Evolutionary conservation across 1,140 invertebrate species (phyloP).

Genomic region (Druon quercuslanigerum): DNA sequence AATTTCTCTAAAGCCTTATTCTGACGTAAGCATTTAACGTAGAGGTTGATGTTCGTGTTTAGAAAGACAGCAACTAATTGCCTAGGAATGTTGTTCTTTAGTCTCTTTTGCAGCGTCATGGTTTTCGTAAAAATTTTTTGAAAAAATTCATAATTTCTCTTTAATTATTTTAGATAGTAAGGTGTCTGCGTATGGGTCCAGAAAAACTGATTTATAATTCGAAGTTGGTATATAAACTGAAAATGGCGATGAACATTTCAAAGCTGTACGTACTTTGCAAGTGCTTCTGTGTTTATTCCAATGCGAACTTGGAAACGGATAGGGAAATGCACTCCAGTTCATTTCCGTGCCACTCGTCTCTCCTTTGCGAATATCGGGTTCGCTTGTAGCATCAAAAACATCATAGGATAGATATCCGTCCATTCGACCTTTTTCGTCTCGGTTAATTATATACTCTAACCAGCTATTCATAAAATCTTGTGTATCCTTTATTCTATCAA

Average conservation of each 20-base stretch:
- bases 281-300: conserved; percentile 48
- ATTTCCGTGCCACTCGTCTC: conserved; percentile 44
- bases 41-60: no score
- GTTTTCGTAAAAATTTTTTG: neutral
- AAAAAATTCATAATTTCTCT: neutral
- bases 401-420: neutral
- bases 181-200: neutral
- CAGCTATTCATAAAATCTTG: neutral
- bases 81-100: neutral
- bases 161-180: neutral
- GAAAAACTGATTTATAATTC: conserved; percentile 1
- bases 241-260: conserved; percentile 33
- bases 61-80: neutral
- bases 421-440: neutral
- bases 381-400: neutral
- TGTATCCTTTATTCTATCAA: neutral
- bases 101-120: neutral
- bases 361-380: conserved; percentile 35
- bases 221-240: neutral
- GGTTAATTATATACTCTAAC: neutral
- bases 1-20: no score
- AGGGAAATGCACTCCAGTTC: conserved; percentile 50
- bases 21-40: no score
- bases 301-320: conserved; percentile 42
- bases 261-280: conserved; percentile 43